Percentiles rank a stretch among this genome's conserved stretches.
Conservation (phyloP, 2,888 invertebrate species). For the Campoletis raptor region DNA sequence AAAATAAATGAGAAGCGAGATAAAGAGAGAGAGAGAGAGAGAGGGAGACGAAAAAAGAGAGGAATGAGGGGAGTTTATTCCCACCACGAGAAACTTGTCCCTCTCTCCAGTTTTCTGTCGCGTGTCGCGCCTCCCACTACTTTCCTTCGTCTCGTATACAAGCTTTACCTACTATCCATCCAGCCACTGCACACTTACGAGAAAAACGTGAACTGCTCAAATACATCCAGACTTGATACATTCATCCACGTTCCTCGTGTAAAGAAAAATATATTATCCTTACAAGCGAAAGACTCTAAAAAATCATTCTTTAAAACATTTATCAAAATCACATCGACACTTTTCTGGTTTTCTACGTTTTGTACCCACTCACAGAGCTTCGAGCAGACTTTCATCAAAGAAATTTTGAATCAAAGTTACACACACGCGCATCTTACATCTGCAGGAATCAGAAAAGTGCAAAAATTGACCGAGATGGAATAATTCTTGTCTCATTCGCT, state of each 20-base stretch:
- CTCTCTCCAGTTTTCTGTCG: conserved; percentile 80
- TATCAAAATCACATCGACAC: background rate
- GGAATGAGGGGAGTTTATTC: conserved; percentile 65
- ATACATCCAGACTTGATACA: conserved; percentile 51
- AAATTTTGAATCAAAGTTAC: background rate
- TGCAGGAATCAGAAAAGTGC: conserved; percentile 30
- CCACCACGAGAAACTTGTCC: conserved; percentile 64
- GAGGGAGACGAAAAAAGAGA: conserved; percentile 59
- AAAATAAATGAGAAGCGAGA: background rate
- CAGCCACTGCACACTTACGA: conserved; percentile 47
- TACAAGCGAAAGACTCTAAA: background rate
- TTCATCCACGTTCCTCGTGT: conserved; percentile 15
- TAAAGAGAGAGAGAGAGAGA: conserved; percentile 24
- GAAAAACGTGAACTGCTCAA: conserved; percentile 64
- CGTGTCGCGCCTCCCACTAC: conserved; percentile 84
- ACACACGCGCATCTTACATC: background rate
- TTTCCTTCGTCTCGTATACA: conserved; percentile 71
- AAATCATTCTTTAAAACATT: background rate
- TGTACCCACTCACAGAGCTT: background rate
- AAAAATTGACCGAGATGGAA: conserved; percentile 40
- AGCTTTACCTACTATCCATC: conserved; percentile 63
- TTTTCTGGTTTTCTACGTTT: background rate
- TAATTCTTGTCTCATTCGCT: conserved; percentile 23
- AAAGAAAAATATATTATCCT: background rate
- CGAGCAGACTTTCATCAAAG: background rate